Percentiles rank a stretch among this genome's conserved stretches.
Evolutionary conservation across 2,888 invertebrate species (phyloP).

Genomic region (Drosophila meridiana): DNA sequence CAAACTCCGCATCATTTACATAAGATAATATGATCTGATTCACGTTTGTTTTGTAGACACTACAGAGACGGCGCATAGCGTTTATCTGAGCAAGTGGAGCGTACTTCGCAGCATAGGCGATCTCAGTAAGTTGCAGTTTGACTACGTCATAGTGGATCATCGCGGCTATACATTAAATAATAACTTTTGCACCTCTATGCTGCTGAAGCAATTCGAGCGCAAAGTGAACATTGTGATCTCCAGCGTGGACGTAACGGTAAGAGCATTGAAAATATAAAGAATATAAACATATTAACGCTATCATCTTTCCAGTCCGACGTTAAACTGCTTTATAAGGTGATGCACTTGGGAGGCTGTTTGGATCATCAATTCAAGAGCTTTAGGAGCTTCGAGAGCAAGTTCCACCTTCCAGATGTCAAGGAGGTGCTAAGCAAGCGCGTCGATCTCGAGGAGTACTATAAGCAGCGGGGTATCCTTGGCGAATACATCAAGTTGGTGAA

Average conservation of each 20-base stretch:
- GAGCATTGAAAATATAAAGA: neutral
- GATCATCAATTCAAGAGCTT: constrained; percentile 74
- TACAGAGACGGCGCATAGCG: constrained; percentile 72
- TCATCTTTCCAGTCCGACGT: constrained; percentile 76
- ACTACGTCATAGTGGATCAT: constrained; percentile 83
- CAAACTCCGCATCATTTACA: neutral
- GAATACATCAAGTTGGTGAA: constrained; percentile 83
- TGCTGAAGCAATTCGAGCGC: constrained; percentile 82
- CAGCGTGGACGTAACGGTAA: constrained; percentile 83
- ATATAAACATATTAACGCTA: neutral
- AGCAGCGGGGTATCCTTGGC: constrained; percentile 82
- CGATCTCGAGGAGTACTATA: constrained; percentile 83
- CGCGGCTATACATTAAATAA: constrained; percentile 82
- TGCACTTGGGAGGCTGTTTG: constrained; percentile 82
- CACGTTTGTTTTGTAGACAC: constrained; percentile 60
- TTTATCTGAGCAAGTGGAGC: constrained; percentile 83
- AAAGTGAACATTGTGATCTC: constrained; percentile 83
- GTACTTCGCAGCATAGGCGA: constrained; percentile 78
- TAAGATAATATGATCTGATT: neutral
- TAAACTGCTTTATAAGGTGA: constrained; percentile 80
- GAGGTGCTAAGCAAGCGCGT: constrained; percentile 77
- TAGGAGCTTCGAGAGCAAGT: constrained; percentile 79
- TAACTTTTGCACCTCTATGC: constrained; percentile 82
- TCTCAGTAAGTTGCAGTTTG: constrained; percentile 80
- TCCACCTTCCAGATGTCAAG: constrained; percentile 78